Evolutionary conservation across 2,888 invertebrate species (phyloP), one percentile per base, ranked within the genome.

Genomic region (Drosophila hawaiiensis): DNA sequence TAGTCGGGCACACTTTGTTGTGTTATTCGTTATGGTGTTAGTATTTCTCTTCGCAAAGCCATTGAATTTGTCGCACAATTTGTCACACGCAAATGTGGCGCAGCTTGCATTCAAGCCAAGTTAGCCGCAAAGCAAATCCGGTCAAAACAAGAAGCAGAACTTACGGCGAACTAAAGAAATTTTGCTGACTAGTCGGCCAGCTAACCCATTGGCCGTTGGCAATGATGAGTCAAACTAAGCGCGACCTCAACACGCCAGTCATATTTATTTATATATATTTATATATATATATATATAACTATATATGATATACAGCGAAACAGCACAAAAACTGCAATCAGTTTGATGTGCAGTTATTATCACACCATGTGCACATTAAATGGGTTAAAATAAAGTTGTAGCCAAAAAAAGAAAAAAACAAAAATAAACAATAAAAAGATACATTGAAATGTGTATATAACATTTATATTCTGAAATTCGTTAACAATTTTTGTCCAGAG

Each of bases 11-110:
- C 6, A 39, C 3, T 28, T 28, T 22, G 22, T 31, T 5, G 29
- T 35, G 14, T 16, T 35, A 5, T 35, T 35, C 35, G 2, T 22
- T 4, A 29, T 64, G 25, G 6, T n/a, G 19, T 9, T 35, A 4
- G 53, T 3, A 31, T 41, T 54, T 16, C n/a, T 49, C 22, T 33
- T 33, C 10, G 56, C 22, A 39, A 39, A 68, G 35, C 39, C 55
- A 68, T 68, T 84, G 80, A 64, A 77, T 77, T 80, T 80, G 76
- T 56, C 78, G 75, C 84, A 78, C 82, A 78, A 86, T 69, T 78
- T 81, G 60, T 71, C 69, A 61, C 63, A 67, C 54, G 67, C 80
- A 73, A 68, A 81, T 67, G 47, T 47, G 68, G 53, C 62, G 78
- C 68, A 78, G 73, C 82, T 73, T 55, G 52, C 83, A 80, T 54